phyloP scores from a whole-genome alignment of 2,888 invertebrate genomes.

The Adineta ricciae region DNA sequence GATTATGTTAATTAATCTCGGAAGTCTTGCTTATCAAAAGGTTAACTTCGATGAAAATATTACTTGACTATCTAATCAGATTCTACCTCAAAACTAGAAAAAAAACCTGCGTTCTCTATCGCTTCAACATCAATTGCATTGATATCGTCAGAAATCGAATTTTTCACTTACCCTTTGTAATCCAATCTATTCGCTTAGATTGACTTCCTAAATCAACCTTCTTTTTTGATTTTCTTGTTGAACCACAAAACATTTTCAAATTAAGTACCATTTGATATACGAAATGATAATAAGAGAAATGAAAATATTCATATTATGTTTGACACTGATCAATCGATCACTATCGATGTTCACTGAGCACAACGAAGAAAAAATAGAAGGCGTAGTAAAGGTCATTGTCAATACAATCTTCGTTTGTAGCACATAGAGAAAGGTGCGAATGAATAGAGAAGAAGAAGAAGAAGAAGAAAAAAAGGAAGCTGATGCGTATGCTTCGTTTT shows the following conservation, averaged over 20 bases:
- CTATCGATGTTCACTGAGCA: not conserved
- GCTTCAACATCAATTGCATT: not conserved
- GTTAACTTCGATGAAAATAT: no score
- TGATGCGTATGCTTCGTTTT: not conserved
- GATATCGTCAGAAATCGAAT: not conserved
- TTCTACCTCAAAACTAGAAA: no score
- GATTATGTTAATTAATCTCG: not conserved
- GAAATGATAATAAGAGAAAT: not conserved
- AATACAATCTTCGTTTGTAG: not conserved
- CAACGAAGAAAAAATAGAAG: not conserved
- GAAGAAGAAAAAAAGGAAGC: not conserved
- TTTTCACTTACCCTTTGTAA: not conserved
- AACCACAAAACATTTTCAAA: not conserved
- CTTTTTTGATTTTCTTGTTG: not conserved
- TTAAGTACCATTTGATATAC: not conserved
- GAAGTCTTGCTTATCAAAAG: no score
- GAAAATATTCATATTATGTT: not conserved
- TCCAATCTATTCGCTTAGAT: not conserved
- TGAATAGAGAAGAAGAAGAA: not conserved
- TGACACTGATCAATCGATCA: not conserved
- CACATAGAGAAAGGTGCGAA: not conserved
- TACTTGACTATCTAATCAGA: no score
- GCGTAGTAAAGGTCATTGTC: conserved; percentile 12
- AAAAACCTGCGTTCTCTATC: not conserved
- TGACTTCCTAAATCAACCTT: not conserved